Evolutionary conservation across 2,888 invertebrate genomes (phyloP).

Genomic region (Drosophila kambysellisi): DNA sequence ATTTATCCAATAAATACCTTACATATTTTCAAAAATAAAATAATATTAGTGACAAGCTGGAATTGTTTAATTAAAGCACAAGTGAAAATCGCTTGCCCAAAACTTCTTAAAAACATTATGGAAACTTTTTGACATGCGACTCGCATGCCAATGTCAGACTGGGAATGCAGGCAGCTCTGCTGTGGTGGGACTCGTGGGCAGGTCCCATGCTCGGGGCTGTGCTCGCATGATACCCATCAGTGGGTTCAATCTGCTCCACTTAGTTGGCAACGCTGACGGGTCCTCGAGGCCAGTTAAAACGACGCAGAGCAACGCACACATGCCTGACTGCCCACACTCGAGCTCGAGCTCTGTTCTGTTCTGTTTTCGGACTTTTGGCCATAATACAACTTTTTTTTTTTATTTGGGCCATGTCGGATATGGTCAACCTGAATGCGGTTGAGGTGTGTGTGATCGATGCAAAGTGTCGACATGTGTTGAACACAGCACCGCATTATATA

Average conservation of each 20-base stretch:
- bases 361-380: constrained; percentile 8
- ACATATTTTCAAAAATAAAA: background rate
- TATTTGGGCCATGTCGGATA: background rate
- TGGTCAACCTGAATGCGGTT: constrained; percentile 22
- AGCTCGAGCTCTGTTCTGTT: constrained; percentile 1
- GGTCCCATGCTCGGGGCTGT: background rate
- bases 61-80: constrained; percentile 2
- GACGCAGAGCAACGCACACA: constrained; percentile 14
- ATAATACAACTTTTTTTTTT: constrained; percentile 2
- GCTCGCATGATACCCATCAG: constrained; percentile 20
- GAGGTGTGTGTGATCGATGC: constrained; percentile 38
- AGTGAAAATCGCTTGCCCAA: background rate
- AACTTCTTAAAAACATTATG: constrained; percentile 10
- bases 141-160: constrained; percentile 14
- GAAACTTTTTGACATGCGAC: constrained; percentile 30
- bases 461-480: constrained; percentile 60
- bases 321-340: constrained; percentile 13
- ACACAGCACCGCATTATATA: constrained; percentile 31
- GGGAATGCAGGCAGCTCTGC: constrained; percentile 22
- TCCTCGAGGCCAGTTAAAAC: constrained; percentile 32
- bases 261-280: constrained; percentile 22
- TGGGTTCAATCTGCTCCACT: constrained; percentile 35
- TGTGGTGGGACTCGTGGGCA: background rate
- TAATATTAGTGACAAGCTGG: background rate
- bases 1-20: background rate